Base-by-base conservation (phyloP, 2,113 vertebrate species). In the Rostratula benghalensis region DNA sequence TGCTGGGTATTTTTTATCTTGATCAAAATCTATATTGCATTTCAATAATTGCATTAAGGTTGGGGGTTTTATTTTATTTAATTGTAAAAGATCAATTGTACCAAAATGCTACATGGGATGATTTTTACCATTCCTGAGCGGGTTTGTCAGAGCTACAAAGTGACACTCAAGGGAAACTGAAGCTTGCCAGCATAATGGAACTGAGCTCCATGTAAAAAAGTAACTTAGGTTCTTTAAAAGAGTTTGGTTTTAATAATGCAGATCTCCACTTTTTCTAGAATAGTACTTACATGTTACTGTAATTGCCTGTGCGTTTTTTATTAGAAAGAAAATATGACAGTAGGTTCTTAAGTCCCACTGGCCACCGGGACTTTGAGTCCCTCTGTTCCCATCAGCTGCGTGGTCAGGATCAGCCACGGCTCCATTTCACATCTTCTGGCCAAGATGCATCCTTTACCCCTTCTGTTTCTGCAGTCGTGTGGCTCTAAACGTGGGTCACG, bases 341-440 rank as follows among this genome's bases (percentile, higher is more conserved):
- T 37, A 60, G 39, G 18, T 83, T 83, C 45, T 30, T 13, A 3
- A 0, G 9, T 61, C 37, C 43, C 21, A 4, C 28, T 18, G 20
- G 10, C 31, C 50, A 1, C 54, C 14, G 3, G 10, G 43, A 12
- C 57, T 35, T 50, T 1, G 60, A 63, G 30, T 25, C 5, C 8
- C 33, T 39, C 18, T 6, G 2, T 23, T 45, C 10, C 0, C 18
- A 3, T 6, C 12, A 13, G 30, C 46, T 59, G 37, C 5, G 0
- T 3, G 27, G 54, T 69, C 74, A 24, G 48, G 17, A 53, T 37
- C 50, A n/a, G 90, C 63, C 50, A 4, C 19, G 17, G 74, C 48
- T 45, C 6, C 2, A 9, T 45, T 77, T 71, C 28, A 21, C 60
- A 28, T 31, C 48, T 22, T 28, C 37, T 60, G 63, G 6, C 35